A percentile compares a stretch with the other conserved stretches of the same genome.
Conservation (phyloP, 2,888 invertebrate species). For the Subacronicta megacephala region DNA sequence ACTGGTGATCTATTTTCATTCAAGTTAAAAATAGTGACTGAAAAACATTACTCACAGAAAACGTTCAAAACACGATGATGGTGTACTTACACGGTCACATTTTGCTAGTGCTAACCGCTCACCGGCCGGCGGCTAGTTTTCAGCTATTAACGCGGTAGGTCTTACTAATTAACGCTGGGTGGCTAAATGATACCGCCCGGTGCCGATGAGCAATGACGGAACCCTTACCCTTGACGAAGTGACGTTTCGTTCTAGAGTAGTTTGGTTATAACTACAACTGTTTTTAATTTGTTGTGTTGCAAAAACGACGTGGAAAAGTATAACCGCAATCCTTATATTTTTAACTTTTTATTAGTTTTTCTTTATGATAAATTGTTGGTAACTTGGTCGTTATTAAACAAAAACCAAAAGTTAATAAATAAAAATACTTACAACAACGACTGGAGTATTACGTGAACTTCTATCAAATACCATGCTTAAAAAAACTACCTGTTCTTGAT, state of each 20-base stretch:
- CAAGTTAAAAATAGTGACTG: slow-evolving; percentile 11
- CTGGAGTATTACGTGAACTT: no score
- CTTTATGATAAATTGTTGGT: no score
- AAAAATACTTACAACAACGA: not conserved
- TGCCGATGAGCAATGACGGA: slow-evolving; percentile 61
- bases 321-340: no score
- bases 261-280: slow-evolving; percentile 11
- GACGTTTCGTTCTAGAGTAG: slow-evolving; percentile 46
- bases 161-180: slow-evolving; percentile 83
- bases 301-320: not conserved
- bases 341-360: no score
- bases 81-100: slow-evolving; percentile 63
- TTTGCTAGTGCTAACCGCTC: slow-evolving; percentile 71
- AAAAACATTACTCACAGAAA: slow-evolving; percentile 46
- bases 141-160: slow-evolving; percentile 86
- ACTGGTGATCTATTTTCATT: no score
- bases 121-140: slow-evolving; percentile 84
- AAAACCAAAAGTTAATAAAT: no score
- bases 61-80: slow-evolving; percentile 57
- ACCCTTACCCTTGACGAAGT: slow-evolving; percentile 63
- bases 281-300: not conserved
- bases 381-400: no score
- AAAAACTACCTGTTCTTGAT: slow-evolving; percentile 43
- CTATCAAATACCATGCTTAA: slow-evolving; percentile 28
- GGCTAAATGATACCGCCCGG: slow-evolving; percentile 81